Evolutionary conservation across 1,140 invertebrate species (phyloP), one percentile per base, ranked within the genome.

Genomic region (Proales similis): DNA sequence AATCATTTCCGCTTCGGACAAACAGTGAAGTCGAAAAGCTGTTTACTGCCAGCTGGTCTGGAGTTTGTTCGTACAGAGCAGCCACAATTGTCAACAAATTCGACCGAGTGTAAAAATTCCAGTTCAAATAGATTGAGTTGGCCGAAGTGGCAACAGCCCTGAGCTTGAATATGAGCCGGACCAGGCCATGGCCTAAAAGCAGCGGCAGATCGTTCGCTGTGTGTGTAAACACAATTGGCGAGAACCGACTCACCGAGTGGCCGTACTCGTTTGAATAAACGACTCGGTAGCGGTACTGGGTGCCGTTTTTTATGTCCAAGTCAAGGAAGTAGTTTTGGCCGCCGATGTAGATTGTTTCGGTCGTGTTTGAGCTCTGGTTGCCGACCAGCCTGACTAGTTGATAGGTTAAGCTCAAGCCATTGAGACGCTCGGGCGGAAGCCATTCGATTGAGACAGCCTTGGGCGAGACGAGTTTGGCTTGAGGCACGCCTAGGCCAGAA

Each of bases 361-460:
- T 57, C 22, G 36, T 20, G 14, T 57, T 57, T 4, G 30, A 24
- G 20, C 45, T n/a, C 3, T 42, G 7, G n/a, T 57, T 14, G 3
- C n/a, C n/a, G n/a, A n/a, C n/a, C n/a, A 43, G 36, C 32, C 51
- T 57, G 29, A 57, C 30, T 11, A 57, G 24, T 57, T 57, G 51
- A 24, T 57, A 57, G 17, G 14, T 57, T n/a, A 57, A 11, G 45
- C 26, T 42, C 36, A 42, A 6, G 14, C 51, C 51, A 42, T 57
- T 57, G 7, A 14, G 39, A 14, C 27, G 30, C 20, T 26, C 22
- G 6, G 51, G 33, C n/a, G 39, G 36, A 3, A 57, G 36, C 51
- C 51, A 57, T 42, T 57, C 33, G 11, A 57, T 42, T 11, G 51
- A 57, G 5, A 57, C 51, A 17, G 19, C 51, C 27, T 42, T 39